Evolutionary conservation across 2,888 invertebrate genomes (phyloP).

Genomic region (Acanthacorydalis orientalis): DNA sequence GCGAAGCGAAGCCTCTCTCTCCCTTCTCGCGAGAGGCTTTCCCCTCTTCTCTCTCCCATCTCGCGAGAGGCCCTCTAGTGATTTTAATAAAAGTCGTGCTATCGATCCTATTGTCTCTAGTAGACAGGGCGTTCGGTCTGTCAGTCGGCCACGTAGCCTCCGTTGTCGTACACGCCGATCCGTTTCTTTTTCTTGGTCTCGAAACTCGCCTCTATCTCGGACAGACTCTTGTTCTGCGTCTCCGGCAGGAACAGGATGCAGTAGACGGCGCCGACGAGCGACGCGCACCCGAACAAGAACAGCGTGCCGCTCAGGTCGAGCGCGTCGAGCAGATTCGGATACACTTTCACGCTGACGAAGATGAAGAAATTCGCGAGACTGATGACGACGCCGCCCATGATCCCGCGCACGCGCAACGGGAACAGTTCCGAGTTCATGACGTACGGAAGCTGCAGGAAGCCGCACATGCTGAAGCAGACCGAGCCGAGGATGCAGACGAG

Average conservation of each 20-base stretch:
- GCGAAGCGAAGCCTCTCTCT: too few species aligned
- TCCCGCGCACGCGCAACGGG: conserved; percentile 47
- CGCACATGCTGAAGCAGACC: conserved; percentile 57
- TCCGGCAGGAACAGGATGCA: conserved; percentile 45
- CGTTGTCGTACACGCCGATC: too few species aligned
- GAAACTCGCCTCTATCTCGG: conserved; percentile 48
- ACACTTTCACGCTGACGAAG: conserved; percentile 53
- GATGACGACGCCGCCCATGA: conserved; percentile 51
- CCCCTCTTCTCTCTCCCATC: too few species aligned
- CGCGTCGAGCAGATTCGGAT: conserved; percentile 39
- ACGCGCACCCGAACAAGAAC: conserved; percentile 42
- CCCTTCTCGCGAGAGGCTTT: too few species aligned
- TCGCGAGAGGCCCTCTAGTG: too few species aligned
- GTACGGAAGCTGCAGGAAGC: conserved; percentile 57
- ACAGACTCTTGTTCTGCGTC: conserved; percentile 48
- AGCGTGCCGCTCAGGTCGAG: conserved; percentile 45
- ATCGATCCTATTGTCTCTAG: too few species aligned
- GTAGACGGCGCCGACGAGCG: conserved; percentile 41
- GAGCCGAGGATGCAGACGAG: conserved; percentile 46
- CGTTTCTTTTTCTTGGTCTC: conserved; percentile 24
- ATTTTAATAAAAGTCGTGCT: too few species aligned
- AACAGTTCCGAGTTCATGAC: conserved; percentile 59
- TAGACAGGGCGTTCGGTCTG: too few species aligned
- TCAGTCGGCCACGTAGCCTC: too few species aligned
- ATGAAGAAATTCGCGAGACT: conserved; percentile 52